Evolutionary conservation across 2,888 invertebrate genomes (phyloP).

Genomic region (Drosophila subsilvestris): DNA sequence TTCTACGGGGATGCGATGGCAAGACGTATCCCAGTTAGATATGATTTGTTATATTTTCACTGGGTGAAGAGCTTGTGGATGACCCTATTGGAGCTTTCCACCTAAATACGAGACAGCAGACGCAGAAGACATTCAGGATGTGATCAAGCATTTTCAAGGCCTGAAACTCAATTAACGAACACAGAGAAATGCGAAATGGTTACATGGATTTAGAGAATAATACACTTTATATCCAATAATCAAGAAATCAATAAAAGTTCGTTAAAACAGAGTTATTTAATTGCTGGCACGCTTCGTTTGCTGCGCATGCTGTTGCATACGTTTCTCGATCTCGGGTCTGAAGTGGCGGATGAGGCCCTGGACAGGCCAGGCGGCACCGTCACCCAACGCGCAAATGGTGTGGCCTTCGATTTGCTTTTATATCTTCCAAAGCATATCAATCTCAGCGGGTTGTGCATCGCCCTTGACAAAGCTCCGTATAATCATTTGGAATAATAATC

Average conservation of each 20-base stretch:
- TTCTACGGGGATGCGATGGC: constrained; percentile 14
- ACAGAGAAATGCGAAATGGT: neutral
- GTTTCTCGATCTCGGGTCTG: constrained; percentile 94
- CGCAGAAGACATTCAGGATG: constrained; percentile 59
- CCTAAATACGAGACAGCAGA: constrained; percentile 52
- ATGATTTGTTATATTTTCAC: constrained; percentile 61
- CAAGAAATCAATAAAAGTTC: constrained; percentile 64
- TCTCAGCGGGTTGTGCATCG: constrained; percentile 96
- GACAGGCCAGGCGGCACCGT: constrained; percentile 99
- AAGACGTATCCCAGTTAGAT: constrained; percentile 63
- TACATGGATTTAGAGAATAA: constrained; percentile 47
- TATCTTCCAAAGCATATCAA: constrained; percentile 99
- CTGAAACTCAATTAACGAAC: neutral
- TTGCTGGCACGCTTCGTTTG: constrained; percentile 62
- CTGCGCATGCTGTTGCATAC: constrained; percentile 88
- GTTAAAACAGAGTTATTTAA: constrained; percentile 57
- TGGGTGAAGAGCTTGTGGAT: no score
- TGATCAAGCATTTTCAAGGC: constrained; percentile 58
- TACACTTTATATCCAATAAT: constrained; percentile 65
- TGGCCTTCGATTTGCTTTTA: constrained; percentile 99
- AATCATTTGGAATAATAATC: no score
- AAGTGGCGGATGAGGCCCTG: constrained; percentile 99
- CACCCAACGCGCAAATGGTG: constrained; percentile 99
- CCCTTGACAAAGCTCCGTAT: constrained; percentile 90
- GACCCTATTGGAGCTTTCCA: constrained; percentile 58